Evolutionary conservation across 2,797 vertebrate species (phyloP).

Genomic region (Gallinago stenura): DNA sequence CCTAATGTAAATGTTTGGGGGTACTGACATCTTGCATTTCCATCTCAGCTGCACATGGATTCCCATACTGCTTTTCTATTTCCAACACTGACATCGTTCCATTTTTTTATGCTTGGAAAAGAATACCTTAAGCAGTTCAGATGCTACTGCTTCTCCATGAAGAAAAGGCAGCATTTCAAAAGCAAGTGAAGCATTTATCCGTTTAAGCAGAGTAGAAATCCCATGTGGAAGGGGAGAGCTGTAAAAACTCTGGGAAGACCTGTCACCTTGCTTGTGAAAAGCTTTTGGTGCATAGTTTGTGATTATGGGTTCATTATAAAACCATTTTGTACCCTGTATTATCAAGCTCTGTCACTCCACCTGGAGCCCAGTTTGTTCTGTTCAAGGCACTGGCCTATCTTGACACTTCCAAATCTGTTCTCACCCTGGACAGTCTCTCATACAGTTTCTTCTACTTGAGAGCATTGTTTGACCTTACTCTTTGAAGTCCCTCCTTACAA

Average conservation of each 20-base stretch:
- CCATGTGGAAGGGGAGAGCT: neutral
- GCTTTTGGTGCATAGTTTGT: neutral
- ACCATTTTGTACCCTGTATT: neutral
- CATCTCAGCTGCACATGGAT: neutral
- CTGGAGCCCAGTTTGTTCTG: neutral
- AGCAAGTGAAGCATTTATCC: neutral
- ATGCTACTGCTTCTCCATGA: neutral
- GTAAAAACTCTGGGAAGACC: neutral
- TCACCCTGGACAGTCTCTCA: neutral
- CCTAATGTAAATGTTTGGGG: neutral
- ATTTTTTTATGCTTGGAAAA: neutral
- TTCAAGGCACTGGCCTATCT: neutral
- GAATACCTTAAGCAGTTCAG: neutral
- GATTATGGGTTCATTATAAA: neutral
- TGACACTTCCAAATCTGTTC: neutral
- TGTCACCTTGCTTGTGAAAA: neutral
- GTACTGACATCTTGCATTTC: neutral
- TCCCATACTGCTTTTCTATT: neutral
- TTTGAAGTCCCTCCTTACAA: neutral
- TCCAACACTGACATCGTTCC: neutral
- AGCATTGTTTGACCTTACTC: neutral
- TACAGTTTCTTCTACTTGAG: neutral
- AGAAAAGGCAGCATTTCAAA: slow-evolving; percentile 7
- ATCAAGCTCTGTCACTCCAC: neutral
- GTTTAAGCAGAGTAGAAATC: neutral